phyloP scores from a whole-genome alignment of 2,888 invertebrate genomes.

The Noctua pronuba region DNA sequence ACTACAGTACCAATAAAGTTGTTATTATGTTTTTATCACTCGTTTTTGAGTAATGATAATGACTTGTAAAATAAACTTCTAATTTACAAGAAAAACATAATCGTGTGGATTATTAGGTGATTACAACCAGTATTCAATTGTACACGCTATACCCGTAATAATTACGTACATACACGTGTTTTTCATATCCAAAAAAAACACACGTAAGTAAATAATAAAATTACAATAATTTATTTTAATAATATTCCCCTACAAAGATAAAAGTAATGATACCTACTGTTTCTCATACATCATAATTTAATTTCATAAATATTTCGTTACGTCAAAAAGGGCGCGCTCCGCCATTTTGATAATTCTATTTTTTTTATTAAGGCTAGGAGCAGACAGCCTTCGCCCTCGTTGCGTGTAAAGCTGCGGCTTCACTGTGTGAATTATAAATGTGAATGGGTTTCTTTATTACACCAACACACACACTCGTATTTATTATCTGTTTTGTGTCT shows the following conservation, averaged over 20 bases:
- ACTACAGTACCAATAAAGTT: background rate
- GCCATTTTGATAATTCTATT: conserved; percentile 27
- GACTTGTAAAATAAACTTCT: conserved; percentile 8
- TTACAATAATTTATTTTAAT: conserved; percentile 10
- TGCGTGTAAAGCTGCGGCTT: conserved; percentile 61
- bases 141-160: background rate
- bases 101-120: background rate
- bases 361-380: conserved; percentile 51
- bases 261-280: conserved; percentile 8
- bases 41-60: conserved; percentile 8
- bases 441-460: conserved; percentile 61
- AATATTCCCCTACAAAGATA: background rate
- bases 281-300: conserved; percentile 1
- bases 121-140: background rate
- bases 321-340: conserved; percentile 35
- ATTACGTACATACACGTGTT: background rate
- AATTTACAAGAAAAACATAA: background rate
- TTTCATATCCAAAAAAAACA: background rate
- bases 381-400: conserved; percentile 65
- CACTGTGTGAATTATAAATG: conserved; percentile 64
- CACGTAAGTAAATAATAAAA: background rate
- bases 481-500: conserved; percentile 7
- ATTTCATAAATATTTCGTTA: conserved; percentile 24
- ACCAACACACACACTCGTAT: conserved; percentile 30
- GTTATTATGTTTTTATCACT: conserved; percentile 1